A percentile compares a stretch with the other conserved stretches of the same genome.
phyloP scores from a whole-genome alignment of 2,113 vertebrate genomes.

The Dryoscopus gambensis region DNA sequence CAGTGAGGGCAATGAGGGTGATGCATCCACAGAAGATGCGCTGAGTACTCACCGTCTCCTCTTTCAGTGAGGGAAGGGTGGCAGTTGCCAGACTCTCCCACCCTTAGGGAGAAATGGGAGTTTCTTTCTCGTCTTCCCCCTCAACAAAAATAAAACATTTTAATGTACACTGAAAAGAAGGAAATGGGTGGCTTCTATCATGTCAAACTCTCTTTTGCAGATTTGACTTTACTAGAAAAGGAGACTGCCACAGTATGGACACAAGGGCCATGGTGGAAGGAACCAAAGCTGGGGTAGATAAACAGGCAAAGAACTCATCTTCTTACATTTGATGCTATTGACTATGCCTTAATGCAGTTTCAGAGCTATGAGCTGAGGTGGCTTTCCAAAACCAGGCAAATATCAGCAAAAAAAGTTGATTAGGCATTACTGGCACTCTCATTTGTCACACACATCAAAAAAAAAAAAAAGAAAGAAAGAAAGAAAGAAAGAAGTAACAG shows the following conservation, averaged over 20 bases:
- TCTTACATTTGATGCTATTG: background rate
- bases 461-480: too few species aligned
- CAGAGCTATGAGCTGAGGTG: background rate
- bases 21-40: background rate
- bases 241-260: background rate
- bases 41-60: conserved; percentile 30
- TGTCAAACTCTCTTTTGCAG: background rate
- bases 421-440: background rate
- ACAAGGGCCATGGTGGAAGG: background rate
- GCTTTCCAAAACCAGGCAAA: background rate
- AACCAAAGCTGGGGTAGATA: background rate
- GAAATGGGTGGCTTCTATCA: background rate
- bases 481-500: background rate
- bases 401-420: background rate
- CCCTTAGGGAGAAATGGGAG: conserved; percentile 28
- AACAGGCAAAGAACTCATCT: background rate
- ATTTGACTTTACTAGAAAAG: background rate
- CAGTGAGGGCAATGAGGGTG: background rate
- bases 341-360: background rate
- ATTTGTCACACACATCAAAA: background rate
- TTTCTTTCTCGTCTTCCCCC: conserved; percentile 35
- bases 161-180: background rate
- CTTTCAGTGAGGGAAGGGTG: conserved; percentile 36
- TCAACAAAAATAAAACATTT: conserved; percentile 54
- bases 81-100: conserved; percentile 37